Evolutionary conservation across 1,140 invertebrate genomes (phyloP).

Genomic region (Pachypeltis micranthus): DNA sequence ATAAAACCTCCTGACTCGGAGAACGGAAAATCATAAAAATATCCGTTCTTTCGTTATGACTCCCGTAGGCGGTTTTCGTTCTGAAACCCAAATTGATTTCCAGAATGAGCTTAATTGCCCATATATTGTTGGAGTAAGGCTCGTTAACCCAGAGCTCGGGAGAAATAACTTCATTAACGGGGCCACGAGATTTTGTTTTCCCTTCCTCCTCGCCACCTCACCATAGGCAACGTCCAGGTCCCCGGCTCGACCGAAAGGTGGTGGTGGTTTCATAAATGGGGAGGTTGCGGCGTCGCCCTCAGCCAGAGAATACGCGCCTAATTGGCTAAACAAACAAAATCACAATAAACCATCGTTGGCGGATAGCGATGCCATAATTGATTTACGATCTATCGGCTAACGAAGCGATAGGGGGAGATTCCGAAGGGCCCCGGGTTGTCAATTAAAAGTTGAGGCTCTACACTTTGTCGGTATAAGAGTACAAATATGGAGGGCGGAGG

Average conservation of each 20-base stretch:
- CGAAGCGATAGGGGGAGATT: neutral
- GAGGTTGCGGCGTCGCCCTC: neutral
- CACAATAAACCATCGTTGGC: slow-evolving; percentile 18
- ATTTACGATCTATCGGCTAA: slow-evolving; percentile 20
- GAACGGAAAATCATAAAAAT: neutral
- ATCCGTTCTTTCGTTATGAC: too few relatives aligned
- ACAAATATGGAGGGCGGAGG: too few relatives aligned
- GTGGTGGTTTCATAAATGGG: too few relatives aligned
- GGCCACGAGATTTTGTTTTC: too few relatives aligned
- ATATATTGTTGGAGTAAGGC: slow-evolving; percentile 20
- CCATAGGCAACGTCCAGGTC: too few relatives aligned
- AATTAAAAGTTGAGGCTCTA: neutral
- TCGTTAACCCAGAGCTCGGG: slow-evolving; percentile 17
- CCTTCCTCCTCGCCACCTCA: too few relatives aligned
- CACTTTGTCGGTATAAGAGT: slow-evolving; percentile 15
- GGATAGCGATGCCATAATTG: slow-evolving; percentile 20
- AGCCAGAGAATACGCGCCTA: slow-evolving; percentile 12
- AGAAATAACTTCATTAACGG: slow-evolving; percentile 23
- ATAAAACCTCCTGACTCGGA: neutral
- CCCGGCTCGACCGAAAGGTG: too few relatives aligned
- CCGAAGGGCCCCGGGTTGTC: neutral
- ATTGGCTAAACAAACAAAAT: slow-evolving; percentile 25
- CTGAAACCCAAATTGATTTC: slow-evolving; percentile 19
- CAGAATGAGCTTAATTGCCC: slow-evolving; percentile 20
- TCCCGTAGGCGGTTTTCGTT: neutral